Base-by-base conservation (phyloP, 2,113 vertebrate species). In the Tetrax tetrax region DNA sequence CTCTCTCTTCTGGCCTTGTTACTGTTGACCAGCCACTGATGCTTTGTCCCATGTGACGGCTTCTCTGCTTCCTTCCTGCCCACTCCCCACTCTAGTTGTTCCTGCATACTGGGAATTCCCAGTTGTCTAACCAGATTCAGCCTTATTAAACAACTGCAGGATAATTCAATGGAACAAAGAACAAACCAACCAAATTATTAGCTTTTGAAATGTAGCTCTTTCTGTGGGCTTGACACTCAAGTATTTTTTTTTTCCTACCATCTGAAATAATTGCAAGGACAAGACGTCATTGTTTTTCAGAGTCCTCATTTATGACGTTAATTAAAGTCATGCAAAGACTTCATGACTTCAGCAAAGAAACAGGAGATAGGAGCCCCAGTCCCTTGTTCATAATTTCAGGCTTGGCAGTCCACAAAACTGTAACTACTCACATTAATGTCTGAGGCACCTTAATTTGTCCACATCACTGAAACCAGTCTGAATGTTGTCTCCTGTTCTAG, bases 401-500 rank as follows among this genome's bases (percentile, higher is more conserved):
- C 89, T 91, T 95, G 96, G 80, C 91, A 94, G 77, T 93, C 61
- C 78, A 96, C 94, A 96, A 95, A 96, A 76, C 66, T 85, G 92
- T 84, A 95, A 96, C 95, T 93, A 96, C 89, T 85, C n/a, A 83
- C 87, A 89, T 94, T 96, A 96, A 93, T 96, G 83, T 91, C 89
- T 92, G 92, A 95, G 96, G 93, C 92, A 89, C 94, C 83, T 96
- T 95, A 96, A 96, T 95, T 96, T 95, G 91, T 96, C 93, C 89
- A 91, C 87, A 79, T 95, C 94, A 89, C 83, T 91, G 94, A 95
- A 96, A 95, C 83, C 47, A 92, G 90, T 71, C 88, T 93, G 96
- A 95, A 93, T 91, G 94, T 93, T 95, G 94, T 92, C 89, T 96
- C 92, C 81, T 70, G 41, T 72, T 93, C 91, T 92, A 95, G 85